These are phyloP conservation scores for Phyllostomus discolor DNA, from an alignment of 2,113 vertebrate genomes.

Conservation along the genomic window DNA sequence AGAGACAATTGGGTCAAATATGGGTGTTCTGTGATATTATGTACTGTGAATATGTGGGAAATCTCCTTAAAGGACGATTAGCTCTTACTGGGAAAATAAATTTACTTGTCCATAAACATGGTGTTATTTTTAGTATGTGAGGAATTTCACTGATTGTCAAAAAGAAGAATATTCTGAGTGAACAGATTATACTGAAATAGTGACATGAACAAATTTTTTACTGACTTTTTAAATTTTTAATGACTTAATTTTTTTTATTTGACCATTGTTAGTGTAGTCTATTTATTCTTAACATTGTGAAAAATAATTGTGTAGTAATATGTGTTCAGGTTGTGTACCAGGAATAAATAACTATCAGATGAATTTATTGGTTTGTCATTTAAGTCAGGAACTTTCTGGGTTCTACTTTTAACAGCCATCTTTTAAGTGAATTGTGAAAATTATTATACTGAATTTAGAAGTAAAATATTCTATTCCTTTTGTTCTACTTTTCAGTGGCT, in stretches of 20 bases:
- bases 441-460: constrained; percentile 35
- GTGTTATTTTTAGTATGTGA: constrained; percentile 86
- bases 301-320: background rate
- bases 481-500: background rate
- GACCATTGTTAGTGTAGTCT: background rate
- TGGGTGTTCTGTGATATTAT: constrained; percentile 95
- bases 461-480: constrained; percentile 11
- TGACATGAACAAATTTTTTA: constrained; percentile 18
- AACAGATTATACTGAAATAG: constrained; percentile 11
- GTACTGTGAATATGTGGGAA: constrained; percentile 88
- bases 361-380: background rate
- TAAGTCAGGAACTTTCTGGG: background rate
- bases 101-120: constrained; percentile 85
- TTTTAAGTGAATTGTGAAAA: constrained; percentile 31
- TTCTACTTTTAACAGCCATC: background rate
- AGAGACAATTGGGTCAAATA: constrained; percentile 86
- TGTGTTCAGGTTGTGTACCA: background rate
- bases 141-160: constrained; percentile 7
- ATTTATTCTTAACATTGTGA: constrained; percentile 24
- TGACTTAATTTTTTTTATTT: background rate
- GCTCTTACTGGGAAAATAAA: constrained; percentile 85
- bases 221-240: background rate
- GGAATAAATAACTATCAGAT: background rate
- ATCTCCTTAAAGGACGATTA: constrained; percentile 85
- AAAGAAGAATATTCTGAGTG: constrained; percentile 33